A percentile compares a stretch with the other conserved stretches of the same genome.
Conservation (phyloP, 2,797 vertebrate genomes). For the Coendou prehensilis region DNA sequence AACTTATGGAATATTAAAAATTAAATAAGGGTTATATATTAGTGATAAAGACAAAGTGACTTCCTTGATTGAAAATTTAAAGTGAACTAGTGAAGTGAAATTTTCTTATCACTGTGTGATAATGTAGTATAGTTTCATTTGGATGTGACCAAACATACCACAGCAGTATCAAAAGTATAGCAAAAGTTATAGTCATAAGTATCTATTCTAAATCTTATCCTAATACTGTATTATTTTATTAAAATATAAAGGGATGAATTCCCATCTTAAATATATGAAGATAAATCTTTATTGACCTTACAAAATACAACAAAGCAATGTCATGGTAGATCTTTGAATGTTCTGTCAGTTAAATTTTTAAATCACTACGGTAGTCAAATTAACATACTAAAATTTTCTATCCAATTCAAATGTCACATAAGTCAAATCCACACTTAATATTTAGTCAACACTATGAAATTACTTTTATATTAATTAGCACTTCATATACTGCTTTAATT, state of each 20-base stretch:
- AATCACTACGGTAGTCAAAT: background rate
- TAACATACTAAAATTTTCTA: background rate
- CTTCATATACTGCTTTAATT: background rate
- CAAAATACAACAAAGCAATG: background rate
- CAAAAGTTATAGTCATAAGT: background rate
- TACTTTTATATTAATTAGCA: background rate
- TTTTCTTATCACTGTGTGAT: background rate
- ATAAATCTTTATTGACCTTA: background rate
- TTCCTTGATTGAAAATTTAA: conserved; percentile 45
- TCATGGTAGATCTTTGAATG: background rate
- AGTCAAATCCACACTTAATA: background rate
- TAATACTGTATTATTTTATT: background rate
- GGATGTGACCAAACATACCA: background rate
- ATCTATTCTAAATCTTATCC: background rate
- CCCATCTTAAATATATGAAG: background rate
- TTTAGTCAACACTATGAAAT: background rate
- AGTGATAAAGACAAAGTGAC: conserved; percentile 47
- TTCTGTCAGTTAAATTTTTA: background rate
- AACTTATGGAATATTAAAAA: conserved; percentile 65
- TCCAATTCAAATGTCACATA: background rate
- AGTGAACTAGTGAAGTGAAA: background rate
- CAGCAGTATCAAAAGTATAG: background rate
- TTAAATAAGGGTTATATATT: conserved; percentile 67
- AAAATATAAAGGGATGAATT: background rate
- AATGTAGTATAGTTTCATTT: background rate